phyloP scores from a whole-genome alignment of 2,888 invertebrate species.

The Luffia ferchaultella region DNA sequence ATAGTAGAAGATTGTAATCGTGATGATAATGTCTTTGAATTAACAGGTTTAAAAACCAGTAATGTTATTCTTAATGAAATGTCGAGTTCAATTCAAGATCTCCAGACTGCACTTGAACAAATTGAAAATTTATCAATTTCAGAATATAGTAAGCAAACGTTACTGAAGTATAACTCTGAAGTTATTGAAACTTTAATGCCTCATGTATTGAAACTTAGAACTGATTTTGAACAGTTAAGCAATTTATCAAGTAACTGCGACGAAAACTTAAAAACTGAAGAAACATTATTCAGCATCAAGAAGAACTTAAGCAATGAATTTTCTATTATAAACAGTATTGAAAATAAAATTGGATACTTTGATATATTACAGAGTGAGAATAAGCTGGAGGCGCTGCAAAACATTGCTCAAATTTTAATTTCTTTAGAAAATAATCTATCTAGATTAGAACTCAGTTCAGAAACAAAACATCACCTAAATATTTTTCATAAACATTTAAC shows the following conservation, averaged over 20 bases:
- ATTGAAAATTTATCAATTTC: neutral
- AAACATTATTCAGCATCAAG: neutral
- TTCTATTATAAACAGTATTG: constrained; percentile 20
- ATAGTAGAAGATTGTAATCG: constrained; percentile 39
- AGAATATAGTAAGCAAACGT: neutral
- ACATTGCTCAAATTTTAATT: constrained; percentile 53
- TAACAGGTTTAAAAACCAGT: constrained; percentile 28
- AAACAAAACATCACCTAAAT: constrained; percentile 35
- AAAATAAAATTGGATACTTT: constrained; percentile 37
- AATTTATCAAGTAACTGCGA: neutral
- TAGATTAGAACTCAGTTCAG: neutral
- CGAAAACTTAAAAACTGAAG: neutral
- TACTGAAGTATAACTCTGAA: neutral
- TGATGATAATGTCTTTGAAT: constrained; percentile 23
- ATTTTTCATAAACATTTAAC: constrained; percentile 59
- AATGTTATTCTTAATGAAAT: constrained; percentile 48
- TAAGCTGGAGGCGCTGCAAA: constrained; percentile 47
- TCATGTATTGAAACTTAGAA: neutral
- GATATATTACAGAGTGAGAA: constrained; percentile 51
- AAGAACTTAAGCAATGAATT: neutral
- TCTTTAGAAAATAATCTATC: constrained; percentile 26
- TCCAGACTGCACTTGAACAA: constrained; percentile 39
- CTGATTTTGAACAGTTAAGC: neutral
- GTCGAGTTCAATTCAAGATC: constrained; percentile 54
- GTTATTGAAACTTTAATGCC: neutral